Conservation (phyloP, 2,113 vertebrate genomes). For the Galeopterus variegatus region DNA sequence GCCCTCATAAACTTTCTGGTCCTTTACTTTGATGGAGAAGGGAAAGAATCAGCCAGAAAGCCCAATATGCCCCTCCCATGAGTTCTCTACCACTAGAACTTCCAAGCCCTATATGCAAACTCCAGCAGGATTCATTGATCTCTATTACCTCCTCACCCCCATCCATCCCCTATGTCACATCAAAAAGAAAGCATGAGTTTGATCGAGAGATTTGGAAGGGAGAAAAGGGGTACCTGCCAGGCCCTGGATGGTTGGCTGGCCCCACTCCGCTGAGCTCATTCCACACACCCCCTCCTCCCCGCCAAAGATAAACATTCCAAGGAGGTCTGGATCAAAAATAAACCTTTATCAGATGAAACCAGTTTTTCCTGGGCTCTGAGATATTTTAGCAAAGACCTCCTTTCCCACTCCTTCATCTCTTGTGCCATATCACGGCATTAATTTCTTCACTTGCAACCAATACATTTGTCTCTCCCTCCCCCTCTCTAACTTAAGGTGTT, state of each 20-base stretch:
- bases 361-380: conserved; percentile 76
- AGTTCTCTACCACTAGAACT: background rate
- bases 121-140: background rate
- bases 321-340: conserved; percentile 85
- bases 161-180: background rate
- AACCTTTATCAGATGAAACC: conserved; percentile 84
- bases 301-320: conserved; percentile 85
- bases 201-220: background rate
- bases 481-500: background rate
- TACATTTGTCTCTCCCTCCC: background rate
- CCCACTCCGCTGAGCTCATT: conserved; percentile 76
- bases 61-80: accelerated
- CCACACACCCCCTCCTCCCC: background rate
- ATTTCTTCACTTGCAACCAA: background rate
- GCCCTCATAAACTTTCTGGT: background rate
- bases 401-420: conserved; percentile 28
- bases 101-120: background rate
- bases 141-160: background rate
- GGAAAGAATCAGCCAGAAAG: background rate
- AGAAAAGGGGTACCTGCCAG: conserved; percentile 72
- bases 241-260: conserved; percentile 53
- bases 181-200: background rate
- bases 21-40: conserved; percentile 7
- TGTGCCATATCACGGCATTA: background rate
- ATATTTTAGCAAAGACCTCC: conserved; percentile 65